Base-by-base conservation (phyloP, 1,140 invertebrate species). In the Halesus radiatus region DNA sequence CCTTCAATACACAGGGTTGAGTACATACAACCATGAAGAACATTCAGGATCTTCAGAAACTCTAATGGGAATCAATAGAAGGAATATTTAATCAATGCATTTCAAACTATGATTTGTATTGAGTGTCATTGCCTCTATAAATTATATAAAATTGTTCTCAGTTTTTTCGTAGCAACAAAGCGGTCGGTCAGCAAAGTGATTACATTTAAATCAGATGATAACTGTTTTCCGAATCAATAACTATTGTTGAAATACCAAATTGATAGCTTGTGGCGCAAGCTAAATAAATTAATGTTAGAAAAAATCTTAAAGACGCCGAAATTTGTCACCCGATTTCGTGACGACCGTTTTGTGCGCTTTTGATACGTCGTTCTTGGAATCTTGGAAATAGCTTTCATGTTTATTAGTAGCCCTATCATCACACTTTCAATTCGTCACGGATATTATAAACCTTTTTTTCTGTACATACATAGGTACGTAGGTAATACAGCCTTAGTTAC, bases 51-150 rank as follows among this genome's bases (percentile, higher is more conserved):
- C n/a, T n/a, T n/a, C n/a, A n/a, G n/a, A n/a, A n/a, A n/a, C n/a
- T n/a, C n/a, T n/a, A n/a, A n/a, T n/a, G n/a, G n/a, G n/a, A n/a
- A n/a, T n/a, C n/a, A n/a, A n/a, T n/a, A n/a, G n/a, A n/a, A n/a
- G 0, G 7, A 32, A 0, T 5, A 32, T 6, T 32, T 32, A 6
- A 45, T 45, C 10, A 45, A 45, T 13, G 37, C 37, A 3, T 45
- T 2, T 45, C 37, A 45, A 45, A 45, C 3, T 45, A 45, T 60
- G 29, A 60, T 78, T 78, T 81, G 53, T 74, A 50, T 64, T 32
- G 66, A 74, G 74, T 80, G 37, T 76, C 32, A 80, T 77, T 80
- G 79, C 53, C n/a, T n/a, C n/a, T 72, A 78, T 81, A 70, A 56
- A 66, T 56, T 70, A 45, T 13, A 52, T 20, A 15, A 0, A 60